Conservation (phyloP, 1,140 invertebrate genomes). For the Uloborus diversus region DNA sequence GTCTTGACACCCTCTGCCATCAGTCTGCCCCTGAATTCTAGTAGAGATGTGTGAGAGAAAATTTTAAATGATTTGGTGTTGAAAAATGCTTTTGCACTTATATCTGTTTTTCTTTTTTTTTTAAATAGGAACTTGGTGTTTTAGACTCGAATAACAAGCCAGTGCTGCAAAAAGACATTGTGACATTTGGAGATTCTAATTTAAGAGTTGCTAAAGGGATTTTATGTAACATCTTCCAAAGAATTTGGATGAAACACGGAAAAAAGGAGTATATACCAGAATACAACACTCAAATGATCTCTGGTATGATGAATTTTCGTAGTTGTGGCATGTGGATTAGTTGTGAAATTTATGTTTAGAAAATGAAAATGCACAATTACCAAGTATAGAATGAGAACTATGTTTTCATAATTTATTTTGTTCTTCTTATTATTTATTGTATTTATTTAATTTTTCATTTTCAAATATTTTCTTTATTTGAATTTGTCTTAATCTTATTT, state of each 20-base stretch:
- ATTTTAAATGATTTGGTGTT: not conserved
- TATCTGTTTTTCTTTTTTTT: not conserved
- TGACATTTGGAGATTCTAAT: not conserved
- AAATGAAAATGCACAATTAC: not conserved
- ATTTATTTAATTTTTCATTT: too few species aligned
- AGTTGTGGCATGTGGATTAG: not conserved
- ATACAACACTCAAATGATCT: not conserved
- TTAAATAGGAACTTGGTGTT: slow-evolving; percentile 14
- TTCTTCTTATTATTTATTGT: not conserved
- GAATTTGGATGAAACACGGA: slow-evolving; percentile 9
- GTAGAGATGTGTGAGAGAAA: not conserved
- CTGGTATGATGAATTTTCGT: not conserved
- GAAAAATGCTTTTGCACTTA: not conserved
- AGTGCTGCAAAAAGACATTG: not conserved
- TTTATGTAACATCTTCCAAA: not conserved
- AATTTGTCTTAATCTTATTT: too few species aligned
- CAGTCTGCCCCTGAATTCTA: not conserved
- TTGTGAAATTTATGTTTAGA: not conserved
- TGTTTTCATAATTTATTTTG: not conserved
- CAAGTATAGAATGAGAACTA: not conserved
- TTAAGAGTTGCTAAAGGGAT: slow-evolving; percentile 3
- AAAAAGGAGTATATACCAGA: slow-evolving; percentile 21
- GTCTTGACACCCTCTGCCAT: not conserved
- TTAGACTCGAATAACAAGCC: slow-evolving; percentile 24
- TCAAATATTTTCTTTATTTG: too few species aligned